Percentiles rank a stretch among this genome's conserved stretches.
phyloP scores from a whole-genome alignment of 2,797 vertebrate genomes.

The Pygocentrus nattereri region DNA sequence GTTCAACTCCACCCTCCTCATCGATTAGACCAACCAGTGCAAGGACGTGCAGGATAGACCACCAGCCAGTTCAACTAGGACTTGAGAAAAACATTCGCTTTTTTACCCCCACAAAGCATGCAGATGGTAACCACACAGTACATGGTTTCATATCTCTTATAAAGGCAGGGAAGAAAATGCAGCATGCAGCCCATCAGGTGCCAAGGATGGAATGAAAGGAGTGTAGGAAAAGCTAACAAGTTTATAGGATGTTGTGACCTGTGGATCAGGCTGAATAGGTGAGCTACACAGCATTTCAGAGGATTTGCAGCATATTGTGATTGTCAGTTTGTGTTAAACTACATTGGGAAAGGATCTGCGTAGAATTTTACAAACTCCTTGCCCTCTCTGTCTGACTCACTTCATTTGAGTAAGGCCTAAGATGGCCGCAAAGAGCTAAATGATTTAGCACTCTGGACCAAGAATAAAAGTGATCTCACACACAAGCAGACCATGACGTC shows the following conservation, averaged over 20 bases:
- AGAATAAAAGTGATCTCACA: slow-evolving; percentile 57
- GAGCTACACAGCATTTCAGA: slow-evolving; percentile 15
- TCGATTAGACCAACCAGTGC: slow-evolving; percentile 65
- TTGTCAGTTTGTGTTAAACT: neutral
- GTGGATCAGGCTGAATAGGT: neutral
- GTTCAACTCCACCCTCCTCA: slow-evolving; percentile 32
- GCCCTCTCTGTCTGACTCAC: neutral
- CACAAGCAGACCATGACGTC: slow-evolving; percentile 37
- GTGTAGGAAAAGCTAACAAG: slow-evolving; percentile 4
- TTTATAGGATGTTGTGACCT: slow-evolving; percentile 23
- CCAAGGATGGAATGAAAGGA: slow-evolving; percentile 30
- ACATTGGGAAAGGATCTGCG: neutral
- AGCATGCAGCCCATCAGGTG: slow-evolving; percentile 33
- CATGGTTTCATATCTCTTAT: slow-evolving; percentile 53
- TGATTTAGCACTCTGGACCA: slow-evolving; percentile 55
- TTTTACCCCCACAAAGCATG: slow-evolving; percentile 27
- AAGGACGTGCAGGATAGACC: slow-evolving; percentile 75
- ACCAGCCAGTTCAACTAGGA: slow-evolving; percentile 64
- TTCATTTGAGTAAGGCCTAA: slow-evolving; percentile 13
- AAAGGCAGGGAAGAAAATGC: slow-evolving; percentile 29
- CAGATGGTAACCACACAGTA: slow-evolving; percentile 61
- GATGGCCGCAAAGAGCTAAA: slow-evolving; percentile 44
- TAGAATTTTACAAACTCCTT: neutral
- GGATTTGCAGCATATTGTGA: neutral
- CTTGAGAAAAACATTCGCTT: slow-evolving; percentile 45